These are phyloP conservation scores for Acanthurus lineatus DNA, from an alignment of 2,797 vertebrate genomes.

Conservation along the genomic window DNA sequence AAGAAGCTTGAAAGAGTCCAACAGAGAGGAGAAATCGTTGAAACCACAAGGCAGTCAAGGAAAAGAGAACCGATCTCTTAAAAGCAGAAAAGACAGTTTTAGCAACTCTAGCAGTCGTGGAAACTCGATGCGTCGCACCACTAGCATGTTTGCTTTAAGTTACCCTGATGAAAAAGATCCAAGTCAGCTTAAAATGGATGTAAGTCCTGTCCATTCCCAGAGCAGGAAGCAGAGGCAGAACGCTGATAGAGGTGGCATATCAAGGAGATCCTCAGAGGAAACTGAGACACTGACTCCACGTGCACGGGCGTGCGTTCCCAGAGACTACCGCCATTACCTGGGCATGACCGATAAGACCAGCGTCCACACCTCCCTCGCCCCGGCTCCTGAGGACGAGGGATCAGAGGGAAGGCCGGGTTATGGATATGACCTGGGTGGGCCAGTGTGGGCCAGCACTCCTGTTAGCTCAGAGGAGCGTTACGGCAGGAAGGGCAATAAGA, in stretches of 20 bases:
- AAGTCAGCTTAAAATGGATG: slow-evolving; percentile 58
- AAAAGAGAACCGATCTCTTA: slow-evolving; percentile 67
- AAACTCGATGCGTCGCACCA: slow-evolving; percentile 72
- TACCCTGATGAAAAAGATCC: slow-evolving; percentile 57
- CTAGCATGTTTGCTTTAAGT: slow-evolving; percentile 81
- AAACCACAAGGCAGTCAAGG: slow-evolving; percentile 55
- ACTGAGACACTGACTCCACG: slow-evolving; percentile 66
- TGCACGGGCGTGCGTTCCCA: slow-evolving; percentile 80
- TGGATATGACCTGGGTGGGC: slow-evolving; percentile 58
- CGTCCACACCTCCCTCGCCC: slow-evolving; percentile 59
- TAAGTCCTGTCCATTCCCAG: slow-evolving; percentile 63
- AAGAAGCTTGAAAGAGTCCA: slow-evolving; percentile 63
- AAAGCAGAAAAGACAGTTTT: slow-evolving; percentile 72
- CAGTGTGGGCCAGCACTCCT: slow-evolving; percentile 74
- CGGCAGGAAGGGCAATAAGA: slow-evolving; percentile 61
- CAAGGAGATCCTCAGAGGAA: slow-evolving; percentile 66
- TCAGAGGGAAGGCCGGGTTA: slow-evolving; percentile 38
- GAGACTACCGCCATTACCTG: slow-evolving; percentile 83
- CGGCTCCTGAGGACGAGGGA: slow-evolving; percentile 25
- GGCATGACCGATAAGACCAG: slow-evolving; percentile 77
- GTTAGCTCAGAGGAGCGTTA: slow-evolving; percentile 67
- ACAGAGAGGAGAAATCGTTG: slow-evolving; percentile 55
- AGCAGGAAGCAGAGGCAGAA: slow-evolving; percentile 73
- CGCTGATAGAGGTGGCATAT: slow-evolving; percentile 25
- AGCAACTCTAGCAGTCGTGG: slow-evolving; percentile 61